Evolutionary conservation across 1,140 invertebrate species (phyloP).

Genomic region (Dreissena rostriformis): DNA sequence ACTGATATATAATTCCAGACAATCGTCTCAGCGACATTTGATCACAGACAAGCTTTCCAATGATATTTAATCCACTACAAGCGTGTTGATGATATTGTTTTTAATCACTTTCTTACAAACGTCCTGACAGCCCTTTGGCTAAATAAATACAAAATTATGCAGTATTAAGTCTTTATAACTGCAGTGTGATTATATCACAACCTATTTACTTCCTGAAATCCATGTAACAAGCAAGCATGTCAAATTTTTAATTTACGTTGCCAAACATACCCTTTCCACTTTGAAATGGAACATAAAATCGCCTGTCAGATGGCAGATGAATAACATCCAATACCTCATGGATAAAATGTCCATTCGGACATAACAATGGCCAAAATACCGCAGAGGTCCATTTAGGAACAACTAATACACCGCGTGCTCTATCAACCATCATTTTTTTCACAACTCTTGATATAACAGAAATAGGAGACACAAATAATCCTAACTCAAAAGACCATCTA

Average conservation of each 20-base stretch:
- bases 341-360: slow-evolving; percentile 10
- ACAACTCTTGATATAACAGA: slow-evolving; percentile 6
- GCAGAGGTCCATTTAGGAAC: slow-evolving; percentile 20
- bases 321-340: slow-evolving; percentile 15
- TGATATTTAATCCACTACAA: not conserved
- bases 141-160: not conserved
- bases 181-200: no score
- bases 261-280: slow-evolving; percentile 39
- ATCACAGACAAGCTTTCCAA: not conserved
- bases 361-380: slow-evolving; percentile 18
- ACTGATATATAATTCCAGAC: no score
- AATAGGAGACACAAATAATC: slow-evolving; percentile 8
- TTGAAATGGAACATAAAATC: slow-evolving; percentile 1
- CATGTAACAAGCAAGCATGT: not conserved
- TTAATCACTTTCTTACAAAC: not conserved
- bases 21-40: not conserved
- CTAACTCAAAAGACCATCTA: not conserved
- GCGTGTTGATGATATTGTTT: not conserved
- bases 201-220: not conserved
- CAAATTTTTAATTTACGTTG: slow-evolving; percentile 19
- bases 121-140: not conserved
- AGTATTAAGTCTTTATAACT: no score
- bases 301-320: slow-evolving; percentile 18
- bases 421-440: slow-evolving; percentile 16
- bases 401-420: not conserved